Conservation (phyloP, 37 sponge, comb jelly and placozoan species). For the Oopsacas minuta region DNA sequence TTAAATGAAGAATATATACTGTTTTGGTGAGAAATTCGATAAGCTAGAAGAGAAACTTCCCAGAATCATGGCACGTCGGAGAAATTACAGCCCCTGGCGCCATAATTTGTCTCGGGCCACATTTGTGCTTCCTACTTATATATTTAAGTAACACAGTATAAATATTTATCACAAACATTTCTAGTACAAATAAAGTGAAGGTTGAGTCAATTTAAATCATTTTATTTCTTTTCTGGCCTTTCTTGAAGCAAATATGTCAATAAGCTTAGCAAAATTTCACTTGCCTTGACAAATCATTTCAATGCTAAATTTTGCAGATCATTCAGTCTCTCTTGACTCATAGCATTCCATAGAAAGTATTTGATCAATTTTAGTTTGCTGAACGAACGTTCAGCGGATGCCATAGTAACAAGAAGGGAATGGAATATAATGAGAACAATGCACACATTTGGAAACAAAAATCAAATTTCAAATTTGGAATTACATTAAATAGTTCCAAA, state of each 20-base stretch:
- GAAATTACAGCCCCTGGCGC: constrained; percentile 5
- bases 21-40: too few species aligned
- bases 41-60: too few species aligned
- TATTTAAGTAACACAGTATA: constrained; percentile 4
- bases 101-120: not conserved
- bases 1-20: too few species aligned
- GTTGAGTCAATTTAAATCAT: constrained; percentile 10
- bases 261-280: not conserved
- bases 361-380: constrained; percentile 14
- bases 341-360: constrained; percentile 9
- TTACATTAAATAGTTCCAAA: not conserved
- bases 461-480: not conserved
- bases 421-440: not conserved
- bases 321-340: constrained; percentile 14
- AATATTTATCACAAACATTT: constrained; percentile 7
- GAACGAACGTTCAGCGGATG: constrained; percentile 14
- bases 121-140: constrained; percentile 4
- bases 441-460: not conserved
- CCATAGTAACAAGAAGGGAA: constrained; percentile 2
- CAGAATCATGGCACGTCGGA: not conserved
- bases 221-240: not conserved
- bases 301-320: not conserved
- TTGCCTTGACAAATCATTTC: not conserved
- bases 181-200: constrained; percentile 10
- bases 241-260: not conserved